Conservation (phyloP, 2,113 vertebrate genomes). For the Corythornis cristatus region DNA sequence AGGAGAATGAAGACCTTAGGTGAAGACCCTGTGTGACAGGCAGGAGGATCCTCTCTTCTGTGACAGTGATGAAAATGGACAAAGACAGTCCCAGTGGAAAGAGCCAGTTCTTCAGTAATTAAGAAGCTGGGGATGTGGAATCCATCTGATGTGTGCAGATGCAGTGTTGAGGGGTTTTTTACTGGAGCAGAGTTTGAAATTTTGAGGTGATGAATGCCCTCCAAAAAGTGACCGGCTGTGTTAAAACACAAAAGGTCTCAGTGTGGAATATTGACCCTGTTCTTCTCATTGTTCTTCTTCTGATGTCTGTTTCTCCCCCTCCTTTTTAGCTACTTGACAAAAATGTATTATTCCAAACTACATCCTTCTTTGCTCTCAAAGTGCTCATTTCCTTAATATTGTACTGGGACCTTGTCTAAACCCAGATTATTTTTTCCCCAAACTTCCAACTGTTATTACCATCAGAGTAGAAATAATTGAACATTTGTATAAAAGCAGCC, state of each 20-base stretch:
- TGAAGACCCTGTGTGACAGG: neutral
- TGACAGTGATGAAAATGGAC: neutral
- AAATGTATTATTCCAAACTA: constrained; percentile 25
- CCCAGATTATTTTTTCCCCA: neutral
- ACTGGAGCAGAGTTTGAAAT: constrained; percentile 1
- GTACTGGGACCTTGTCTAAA: constrained; percentile 42
- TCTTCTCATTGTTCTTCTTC: constrained; percentile 16
- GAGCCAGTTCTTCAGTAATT: neutral
- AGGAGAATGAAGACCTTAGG: neutral
- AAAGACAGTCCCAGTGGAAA: neutral
- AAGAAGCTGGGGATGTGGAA: constrained; percentile 9
- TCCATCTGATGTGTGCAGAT: neutral
- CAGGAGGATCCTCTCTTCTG: neutral
- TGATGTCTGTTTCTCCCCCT: neutral
- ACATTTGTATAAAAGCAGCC: constrained; percentile 14
- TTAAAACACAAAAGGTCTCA: neutral
- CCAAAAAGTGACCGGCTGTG: constrained; percentile 13
- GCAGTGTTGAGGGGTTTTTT: neutral
- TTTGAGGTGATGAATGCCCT: constrained; percentile 8
- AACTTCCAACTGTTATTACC: constrained; percentile 42
- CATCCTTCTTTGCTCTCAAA: constrained; percentile 16
- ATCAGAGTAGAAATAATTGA: constrained; percentile 43
- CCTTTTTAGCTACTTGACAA: neutral
- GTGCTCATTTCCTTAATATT: constrained; percentile 51
- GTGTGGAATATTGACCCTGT: neutral